Base-by-base conservation (phyloP, 1,140 invertebrate species). In the Penaeus vannamei region DNA sequence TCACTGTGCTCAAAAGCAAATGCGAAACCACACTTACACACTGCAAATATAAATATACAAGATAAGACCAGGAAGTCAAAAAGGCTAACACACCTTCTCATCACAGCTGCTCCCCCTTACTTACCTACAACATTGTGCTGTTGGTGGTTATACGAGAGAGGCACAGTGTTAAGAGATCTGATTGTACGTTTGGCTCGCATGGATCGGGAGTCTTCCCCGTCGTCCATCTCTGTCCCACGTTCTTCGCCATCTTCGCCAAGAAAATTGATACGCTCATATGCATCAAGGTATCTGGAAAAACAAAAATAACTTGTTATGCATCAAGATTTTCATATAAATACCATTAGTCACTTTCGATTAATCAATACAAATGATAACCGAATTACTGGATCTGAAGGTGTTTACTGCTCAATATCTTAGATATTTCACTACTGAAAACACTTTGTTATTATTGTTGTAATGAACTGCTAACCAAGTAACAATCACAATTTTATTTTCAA, bases 261-360 rank as follows among this genome's bases (percentile, higher is more conserved):
- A 92, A 96, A 97, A 91, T 97, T 95, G 23, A 97, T 95, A 92
- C 97, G 97, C 92, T 98, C 97, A 93, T 97, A 98, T 91, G 95
- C 94, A 92, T 97, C 96, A 91, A 97, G 93, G 93, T 96, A 96
- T 93, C 97, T 97, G 93, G 62, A 94, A 94, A 91, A 90, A 92
- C 91, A 92, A 90, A 90, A 53, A 90, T 19, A 91, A 10, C 53
- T 53, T 53, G 53, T 53, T 53, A 53, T 53, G 10, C 53, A 53
- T 53, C 53, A 14, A 53, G 53, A 53, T 0, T 14, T 53, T 53
- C 53, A 53, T 53, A 53, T 17, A 10, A 17, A 53, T 53, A 53
- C 17, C 1, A 14, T 10, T 53, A 17, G 12, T 53, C 17, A 53
- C 14, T 53, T 36, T 2, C 1, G 1, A 36, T 36, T 36, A 36